These are phyloP conservation scores for Chionomys nivalis DNA, from an alignment of 2,113 vertebrate genomes.

Conservation along the genomic window DNA sequence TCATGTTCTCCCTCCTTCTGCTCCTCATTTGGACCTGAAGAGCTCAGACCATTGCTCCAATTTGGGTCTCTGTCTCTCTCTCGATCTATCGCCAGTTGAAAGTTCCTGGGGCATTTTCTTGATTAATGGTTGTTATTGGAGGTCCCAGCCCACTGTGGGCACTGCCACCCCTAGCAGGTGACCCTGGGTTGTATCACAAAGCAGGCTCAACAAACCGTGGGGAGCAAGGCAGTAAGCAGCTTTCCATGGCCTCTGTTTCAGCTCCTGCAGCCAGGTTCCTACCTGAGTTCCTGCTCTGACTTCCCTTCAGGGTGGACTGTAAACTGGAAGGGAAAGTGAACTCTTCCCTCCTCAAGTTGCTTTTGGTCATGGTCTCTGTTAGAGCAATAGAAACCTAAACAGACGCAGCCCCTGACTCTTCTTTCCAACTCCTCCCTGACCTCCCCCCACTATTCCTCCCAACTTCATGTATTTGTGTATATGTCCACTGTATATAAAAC, in stretches of 20 bases:
- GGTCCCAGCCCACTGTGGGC: not conserved
- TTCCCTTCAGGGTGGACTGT: not conserved
- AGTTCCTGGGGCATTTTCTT: not conserved
- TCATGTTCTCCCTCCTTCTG: no score
- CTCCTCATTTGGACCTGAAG: no score
- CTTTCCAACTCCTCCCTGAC: not conserved
- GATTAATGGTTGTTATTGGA: not conserved
- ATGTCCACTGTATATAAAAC: not conserved
- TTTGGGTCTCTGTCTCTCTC: no score
- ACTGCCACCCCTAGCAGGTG: not conserved
- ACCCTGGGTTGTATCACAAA: not conserved
- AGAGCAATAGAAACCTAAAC: not conserved
- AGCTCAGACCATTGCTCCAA: no score
- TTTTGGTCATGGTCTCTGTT: not conserved
- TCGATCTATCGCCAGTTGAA: no score
- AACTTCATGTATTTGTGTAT: not conserved
- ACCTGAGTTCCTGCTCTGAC: not conserved
- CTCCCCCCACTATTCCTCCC: not conserved
- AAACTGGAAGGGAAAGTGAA: not conserved
- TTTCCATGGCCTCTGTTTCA: no score
- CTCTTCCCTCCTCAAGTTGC: not conserved
- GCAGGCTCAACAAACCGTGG: not conserved
- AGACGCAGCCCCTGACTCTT: not conserved
- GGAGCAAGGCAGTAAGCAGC: not conserved
- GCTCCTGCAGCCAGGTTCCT: not conserved